Percentiles rank a stretch among this genome's conserved stretches.
These are phyloP conservation scores for Neelides folsomi DNA, from an alignment of 2,888 invertebrate species.

Conservation along the genomic window DNA sequence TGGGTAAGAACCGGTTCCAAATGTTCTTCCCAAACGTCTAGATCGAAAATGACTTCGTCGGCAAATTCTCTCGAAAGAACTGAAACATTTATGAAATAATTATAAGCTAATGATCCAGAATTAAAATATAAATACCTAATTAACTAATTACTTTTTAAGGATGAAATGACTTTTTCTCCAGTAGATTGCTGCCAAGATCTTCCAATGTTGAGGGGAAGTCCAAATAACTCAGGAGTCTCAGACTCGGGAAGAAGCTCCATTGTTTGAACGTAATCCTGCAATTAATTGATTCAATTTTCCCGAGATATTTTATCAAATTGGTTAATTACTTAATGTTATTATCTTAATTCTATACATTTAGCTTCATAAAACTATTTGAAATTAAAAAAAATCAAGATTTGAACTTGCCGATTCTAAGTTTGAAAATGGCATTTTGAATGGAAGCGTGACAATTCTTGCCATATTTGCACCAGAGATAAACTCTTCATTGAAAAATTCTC, in stretches of 20 bases:
- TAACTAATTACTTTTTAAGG: constrained; percentile 45
- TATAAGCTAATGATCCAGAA: constrained; percentile 4
- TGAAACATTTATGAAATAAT: no score
- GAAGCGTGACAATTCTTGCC: constrained; percentile 46
- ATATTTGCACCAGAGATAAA: constrained; percentile 45
- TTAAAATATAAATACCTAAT: constrained; percentile 6
- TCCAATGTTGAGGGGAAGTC: constrained; percentile 75
- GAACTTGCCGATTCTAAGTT: constrained; percentile 43
- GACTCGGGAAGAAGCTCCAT: constrained; percentile 55
- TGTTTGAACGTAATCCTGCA: constrained; percentile 52
- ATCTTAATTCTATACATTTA: no score
- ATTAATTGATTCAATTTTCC: no score
- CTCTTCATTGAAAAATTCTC: constrained; percentile 45
- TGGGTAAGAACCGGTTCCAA: constrained; percentile 57
- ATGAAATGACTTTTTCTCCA: constrained; percentile 46
- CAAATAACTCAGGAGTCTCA: constrained; percentile 63
- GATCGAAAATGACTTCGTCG: constrained; percentile 41
- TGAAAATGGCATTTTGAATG: constrained; percentile 44
- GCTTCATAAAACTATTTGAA: no score
- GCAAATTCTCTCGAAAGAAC: constrained; percentile 39
- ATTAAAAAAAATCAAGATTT: no score
- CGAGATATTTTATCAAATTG: no score
- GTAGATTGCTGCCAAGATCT: constrained; percentile 65
- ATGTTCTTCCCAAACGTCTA: constrained; percentile 47
- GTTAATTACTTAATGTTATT: no score